phyloP scores from a whole-genome alignment of 1,140 invertebrate species.

The Heliconius nattereri region DNA sequence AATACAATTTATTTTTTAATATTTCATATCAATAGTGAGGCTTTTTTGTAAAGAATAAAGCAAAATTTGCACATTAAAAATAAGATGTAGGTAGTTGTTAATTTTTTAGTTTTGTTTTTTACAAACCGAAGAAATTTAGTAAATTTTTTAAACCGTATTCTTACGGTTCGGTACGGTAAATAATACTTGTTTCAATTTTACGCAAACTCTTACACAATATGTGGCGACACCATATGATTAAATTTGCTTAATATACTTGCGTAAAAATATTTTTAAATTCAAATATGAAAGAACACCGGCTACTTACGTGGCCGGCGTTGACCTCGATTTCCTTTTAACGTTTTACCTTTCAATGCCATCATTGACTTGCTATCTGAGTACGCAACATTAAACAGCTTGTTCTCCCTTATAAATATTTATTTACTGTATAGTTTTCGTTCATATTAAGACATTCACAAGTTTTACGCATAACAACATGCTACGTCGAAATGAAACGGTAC shows the following conservation, averaged over 20 bases:
- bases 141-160: neutral
- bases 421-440: neutral
- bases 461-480: conserved; percentile 41
- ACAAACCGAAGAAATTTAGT: neutral
- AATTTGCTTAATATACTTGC: conserved; percentile 39
- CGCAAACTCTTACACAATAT: neutral
- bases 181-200: conserved; percentile 9
- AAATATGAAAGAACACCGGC: conserved; percentile 64
- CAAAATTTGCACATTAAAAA: neutral
- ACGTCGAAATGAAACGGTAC: conserved; percentile 66
- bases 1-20: neutral
- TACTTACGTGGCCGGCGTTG: conserved; percentile 74
- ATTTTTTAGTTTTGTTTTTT: neutral
- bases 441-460: conserved; percentile 21
- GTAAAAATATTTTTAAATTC: conserved; percentile 45
- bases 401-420: neutral
- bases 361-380: conserved; percentile 50
- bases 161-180: neutral
- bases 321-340: conserved; percentile 80
- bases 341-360: conserved; percentile 79
- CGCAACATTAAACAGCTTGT: conserved; percentile 42
- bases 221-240: conserved; percentile 14
- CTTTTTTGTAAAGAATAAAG: neutral
- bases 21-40: neutral
- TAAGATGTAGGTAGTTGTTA: neutral